Base-by-base conservation (phyloP, 2,888 invertebrate species). In the Tortrix viridana region DNA sequence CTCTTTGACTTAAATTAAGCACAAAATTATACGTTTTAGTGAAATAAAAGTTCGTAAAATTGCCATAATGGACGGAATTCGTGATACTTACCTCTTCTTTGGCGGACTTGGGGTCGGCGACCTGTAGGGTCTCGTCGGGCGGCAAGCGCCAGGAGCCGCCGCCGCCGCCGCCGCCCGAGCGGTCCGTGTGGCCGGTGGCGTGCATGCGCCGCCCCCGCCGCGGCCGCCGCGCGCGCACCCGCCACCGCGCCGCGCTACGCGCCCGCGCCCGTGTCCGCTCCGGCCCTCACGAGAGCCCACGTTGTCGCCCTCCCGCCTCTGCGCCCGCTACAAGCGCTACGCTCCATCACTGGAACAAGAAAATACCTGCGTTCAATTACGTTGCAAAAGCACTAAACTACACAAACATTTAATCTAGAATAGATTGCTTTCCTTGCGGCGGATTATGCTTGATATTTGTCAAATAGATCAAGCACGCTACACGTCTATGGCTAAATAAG, bases 61-160 rank as follows among this genome's bases (percentile, higher is more conserved):
- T n/a, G n/a, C n/a, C n/a, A n/a, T n/a, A n/a, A n/a, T n/a, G n/a
- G 26, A 26, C 7, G 26, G 12, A 26, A 26, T 9, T n/a, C n/a
- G 14, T 22, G 54, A 37, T 58, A 64, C 68, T 60, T 79, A 94
- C 94, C 90, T 94, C 94, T 84, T 95, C 95, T 91, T 97, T 97
- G 88, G 95, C 94, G 72, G 90, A 84, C 92, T 97, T 96, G 84
- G 96, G 95, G 94, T 96, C 97, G 92, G 95, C 96, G 88, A 97
- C 97, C 93, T 97, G 97, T 76, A 97, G 94, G 76, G 97, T 97
- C 93, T 97, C 97, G 93, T 97, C 97, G 84, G 97, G 97, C 91
- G 97, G 97, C 90, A 97, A 94, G 92, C 97, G 96, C 97, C 97
- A 97, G 88, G 96, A 96, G 88, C 94, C 93, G 73, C 91, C 91